phyloP scores from a whole-genome alignment of 2,797 vertebrate species.

The Apodemus agrarius region DNA sequence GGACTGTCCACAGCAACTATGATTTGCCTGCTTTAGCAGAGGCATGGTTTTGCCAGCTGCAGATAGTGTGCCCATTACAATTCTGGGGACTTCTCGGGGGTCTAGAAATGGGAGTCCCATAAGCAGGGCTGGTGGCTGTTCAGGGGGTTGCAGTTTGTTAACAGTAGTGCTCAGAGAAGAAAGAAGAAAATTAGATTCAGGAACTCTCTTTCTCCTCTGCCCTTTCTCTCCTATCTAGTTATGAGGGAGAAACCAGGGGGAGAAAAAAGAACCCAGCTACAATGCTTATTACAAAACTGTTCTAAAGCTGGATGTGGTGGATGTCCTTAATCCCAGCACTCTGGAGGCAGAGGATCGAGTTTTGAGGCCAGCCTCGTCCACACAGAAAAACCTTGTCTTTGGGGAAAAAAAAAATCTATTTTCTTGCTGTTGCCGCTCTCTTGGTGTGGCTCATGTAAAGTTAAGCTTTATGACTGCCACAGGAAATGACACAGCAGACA shows the following conservation, averaged over 20 bases:
- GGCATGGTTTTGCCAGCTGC: neutral
- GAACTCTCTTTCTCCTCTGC: neutral
- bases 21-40: neutral
- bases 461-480: neutral
- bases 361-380: neutral
- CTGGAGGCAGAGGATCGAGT: neutral
- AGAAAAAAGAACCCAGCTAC: neutral
- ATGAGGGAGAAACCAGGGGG: neutral
- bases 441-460: neutral
- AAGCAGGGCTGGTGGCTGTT: neutral
- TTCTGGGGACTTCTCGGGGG: neutral
- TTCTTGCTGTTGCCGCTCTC: neutral
- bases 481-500: neutral
- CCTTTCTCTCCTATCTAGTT: neutral
- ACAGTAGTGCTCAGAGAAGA: neutral
- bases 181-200: neutral
- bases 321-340: neutral
- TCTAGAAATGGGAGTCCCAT: neutral
- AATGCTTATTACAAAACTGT: neutral
- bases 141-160: neutral
- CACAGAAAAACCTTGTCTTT: neutral
- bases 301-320: neutral
- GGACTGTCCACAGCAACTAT: neutral
- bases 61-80: neutral
- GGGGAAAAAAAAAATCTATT: too few relatives aligned